phyloP scores from a whole-genome alignment of 1,140 invertebrate genomes.

The Nasonia giraulti region DNA sequence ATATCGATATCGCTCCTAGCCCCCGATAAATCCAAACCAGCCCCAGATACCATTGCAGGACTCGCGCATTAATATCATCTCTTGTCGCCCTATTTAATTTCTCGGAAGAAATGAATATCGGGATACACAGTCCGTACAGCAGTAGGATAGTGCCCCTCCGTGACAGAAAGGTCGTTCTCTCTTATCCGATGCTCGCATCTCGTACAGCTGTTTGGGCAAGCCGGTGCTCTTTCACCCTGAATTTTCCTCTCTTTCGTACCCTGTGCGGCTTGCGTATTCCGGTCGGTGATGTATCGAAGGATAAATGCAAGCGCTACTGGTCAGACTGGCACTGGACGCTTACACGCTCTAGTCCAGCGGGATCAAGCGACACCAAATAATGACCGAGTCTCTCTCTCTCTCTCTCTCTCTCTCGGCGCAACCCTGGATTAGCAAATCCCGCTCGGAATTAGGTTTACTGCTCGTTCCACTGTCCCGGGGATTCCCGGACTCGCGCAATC shows the following conservation, averaged over 20 bases:
- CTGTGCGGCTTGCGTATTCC: neutral
- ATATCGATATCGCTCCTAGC: neutral
- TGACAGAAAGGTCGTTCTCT: slow-evolving; percentile 48
- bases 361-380: slow-evolving; percentile 66
- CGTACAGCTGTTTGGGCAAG: slow-evolving; percentile 51
- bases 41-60: neutral
- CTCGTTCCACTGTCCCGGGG: slow-evolving; percentile 47
- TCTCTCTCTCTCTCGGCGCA: slow-evolving; percentile 42
- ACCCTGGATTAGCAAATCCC: slow-evolving; percentile 63
- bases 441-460: slow-evolving; percentile 63
- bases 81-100: slow-evolving; percentile 29
- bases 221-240: slow-evolving; percentile 37
- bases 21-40: slow-evolving; percentile 7
- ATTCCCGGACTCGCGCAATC: slow-evolving; percentile 24
- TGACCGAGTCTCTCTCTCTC: slow-evolving; percentile 56
- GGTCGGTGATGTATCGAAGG: slow-evolving; percentile 56
- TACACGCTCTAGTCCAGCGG: slow-evolving; percentile 39
- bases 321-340: slow-evolving; percentile 19
- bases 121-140: neutral
- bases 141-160: neutral
- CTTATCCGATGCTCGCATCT: slow-evolving; percentile 44
- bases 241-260: neutral
- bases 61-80: neutral
- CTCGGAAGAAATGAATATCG: slow-evolving; percentile 5
- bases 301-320: slow-evolving; percentile 42